Conservation (phyloP, 2,797 vertebrate species). For the Megalops cyprinoides region DNA sequence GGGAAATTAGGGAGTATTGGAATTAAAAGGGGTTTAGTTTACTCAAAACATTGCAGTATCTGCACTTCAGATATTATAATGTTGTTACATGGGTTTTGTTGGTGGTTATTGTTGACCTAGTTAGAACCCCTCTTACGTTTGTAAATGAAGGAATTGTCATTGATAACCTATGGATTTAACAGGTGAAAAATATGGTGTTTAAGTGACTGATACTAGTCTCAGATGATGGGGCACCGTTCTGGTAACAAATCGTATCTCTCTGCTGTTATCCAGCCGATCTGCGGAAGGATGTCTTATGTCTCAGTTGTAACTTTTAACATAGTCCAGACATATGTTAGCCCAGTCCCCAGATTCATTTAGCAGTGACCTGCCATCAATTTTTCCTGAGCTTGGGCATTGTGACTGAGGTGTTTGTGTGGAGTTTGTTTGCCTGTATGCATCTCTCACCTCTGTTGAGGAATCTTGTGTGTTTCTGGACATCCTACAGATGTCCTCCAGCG, state of each 20-base stretch:
- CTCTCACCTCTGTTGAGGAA: conserved; percentile 18
- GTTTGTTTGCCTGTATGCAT: conserved; percentile 17
- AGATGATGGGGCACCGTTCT: not conserved
- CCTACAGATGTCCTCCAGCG: conserved; percentile 16
- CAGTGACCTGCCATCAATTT: conserved; percentile 12
- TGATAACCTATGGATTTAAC: not conserved
- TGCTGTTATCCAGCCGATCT: not conserved
- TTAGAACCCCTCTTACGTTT: not conserved
- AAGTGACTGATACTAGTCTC: not conserved
- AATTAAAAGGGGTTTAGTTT: no score
- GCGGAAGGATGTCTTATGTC: not conserved
- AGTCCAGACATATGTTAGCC: no score
- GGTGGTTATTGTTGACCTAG: not conserved
- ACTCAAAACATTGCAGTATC: no score
- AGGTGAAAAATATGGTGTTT: not conserved
- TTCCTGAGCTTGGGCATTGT: conserved; percentile 8
- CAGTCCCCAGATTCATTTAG: not conserved
- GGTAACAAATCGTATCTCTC: not conserved
- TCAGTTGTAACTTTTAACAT: not conserved
- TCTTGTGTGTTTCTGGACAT: conserved; percentile 9
- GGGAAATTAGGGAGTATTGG: no score
- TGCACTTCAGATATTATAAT: no score
- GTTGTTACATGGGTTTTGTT: not conserved
- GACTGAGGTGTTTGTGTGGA: not conserved
- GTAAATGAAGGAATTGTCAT: not conserved